Conservation (phyloP, 92 coral and sea anemone genomes). For the Nematostella vectensis region DNA sequence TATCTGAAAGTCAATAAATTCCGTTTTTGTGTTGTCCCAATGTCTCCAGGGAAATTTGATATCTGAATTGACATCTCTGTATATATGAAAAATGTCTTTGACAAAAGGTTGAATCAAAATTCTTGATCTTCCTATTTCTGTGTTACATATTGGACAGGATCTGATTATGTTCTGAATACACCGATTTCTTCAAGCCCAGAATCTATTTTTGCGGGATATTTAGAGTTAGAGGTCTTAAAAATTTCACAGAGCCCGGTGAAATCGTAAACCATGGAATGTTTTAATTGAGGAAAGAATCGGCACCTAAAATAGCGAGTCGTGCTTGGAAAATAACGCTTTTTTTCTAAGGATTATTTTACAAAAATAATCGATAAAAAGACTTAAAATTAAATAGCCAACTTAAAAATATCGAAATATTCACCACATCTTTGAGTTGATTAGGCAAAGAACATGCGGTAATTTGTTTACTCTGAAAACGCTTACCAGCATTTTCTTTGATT, state of each 20-base stretch:
- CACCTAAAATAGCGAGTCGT: constrained; percentile 17
- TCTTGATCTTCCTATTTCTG: too few relatives aligned
- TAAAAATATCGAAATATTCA: too few relatives aligned
- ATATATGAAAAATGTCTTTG: constrained; percentile 3
- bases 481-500: neutral
- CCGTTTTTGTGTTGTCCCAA: neutral
- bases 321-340: too few relatives aligned
- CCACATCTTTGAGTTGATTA: constrained; percentile 29
- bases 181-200: too few relatives aligned
- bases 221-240: too few relatives aligned
- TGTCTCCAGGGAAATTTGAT: constrained; percentile 22
- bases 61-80: constrained; percentile 14
- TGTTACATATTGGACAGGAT: too few relatives aligned
- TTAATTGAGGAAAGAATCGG: neutral
- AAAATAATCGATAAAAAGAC: constrained; percentile 17
- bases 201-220: too few relatives aligned
- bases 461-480: constrained; percentile 28
- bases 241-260: too few relatives aligned
- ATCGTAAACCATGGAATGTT: constrained; percentile 20
- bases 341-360: too few relatives aligned
- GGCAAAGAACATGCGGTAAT: constrained; percentile 71
- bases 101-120: constrained; percentile 2
- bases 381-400: constrained; percentile 22
- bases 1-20: neutral
- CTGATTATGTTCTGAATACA: too few relatives aligned